A percentile compares a stretch with the other conserved stretches of the same genome.
Conservation (phyloP, 2,888 invertebrate genomes). For the Heliconius ismenius region DNA sequence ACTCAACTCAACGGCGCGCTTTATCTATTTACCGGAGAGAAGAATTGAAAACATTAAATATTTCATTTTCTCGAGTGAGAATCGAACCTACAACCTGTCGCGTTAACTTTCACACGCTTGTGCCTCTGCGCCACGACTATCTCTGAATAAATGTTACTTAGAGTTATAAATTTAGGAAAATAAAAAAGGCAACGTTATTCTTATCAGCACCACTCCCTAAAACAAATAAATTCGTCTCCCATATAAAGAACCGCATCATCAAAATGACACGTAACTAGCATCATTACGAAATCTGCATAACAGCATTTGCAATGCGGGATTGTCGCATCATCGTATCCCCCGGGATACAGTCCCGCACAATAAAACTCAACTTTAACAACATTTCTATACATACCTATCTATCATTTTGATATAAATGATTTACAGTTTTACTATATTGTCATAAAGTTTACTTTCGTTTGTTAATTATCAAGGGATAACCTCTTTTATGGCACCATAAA, state of each 20-base stretch:
- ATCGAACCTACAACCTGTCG: too few species aligned
- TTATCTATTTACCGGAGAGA: too few species aligned
- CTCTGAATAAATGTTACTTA: too few species aligned
- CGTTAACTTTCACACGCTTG: too few species aligned
- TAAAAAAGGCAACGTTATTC: not conserved
- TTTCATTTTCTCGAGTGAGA: too few species aligned
- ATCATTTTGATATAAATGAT: constrained; percentile 7
- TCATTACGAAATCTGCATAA: constrained; percentile 75
- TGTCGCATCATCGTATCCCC: constrained; percentile 64
- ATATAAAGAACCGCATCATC: constrained; percentile 54
- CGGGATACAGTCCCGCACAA: constrained; percentile 49
- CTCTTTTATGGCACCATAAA: constrained; percentile 15
- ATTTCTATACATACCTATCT: constrained; percentile 34
- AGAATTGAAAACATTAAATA: too few species aligned
- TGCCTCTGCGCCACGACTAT: too few species aligned
- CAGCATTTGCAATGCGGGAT: constrained; percentile 65
- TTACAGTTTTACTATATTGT: constrained; percentile 1
- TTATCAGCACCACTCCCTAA: constrained; percentile 35
- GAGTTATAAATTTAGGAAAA: too few species aligned
- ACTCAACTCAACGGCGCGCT: too few species aligned
- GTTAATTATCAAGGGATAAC: constrained; percentile 3
- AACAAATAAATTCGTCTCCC: constrained; percentile 41
- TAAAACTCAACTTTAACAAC: constrained; percentile 44
- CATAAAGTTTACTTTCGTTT: constrained; percentile 42
- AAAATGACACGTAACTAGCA: constrained; percentile 59